Base-by-base conservation (phyloP, 2,797 vertebrate genomes). In the Myripristis murdjan region DNA sequence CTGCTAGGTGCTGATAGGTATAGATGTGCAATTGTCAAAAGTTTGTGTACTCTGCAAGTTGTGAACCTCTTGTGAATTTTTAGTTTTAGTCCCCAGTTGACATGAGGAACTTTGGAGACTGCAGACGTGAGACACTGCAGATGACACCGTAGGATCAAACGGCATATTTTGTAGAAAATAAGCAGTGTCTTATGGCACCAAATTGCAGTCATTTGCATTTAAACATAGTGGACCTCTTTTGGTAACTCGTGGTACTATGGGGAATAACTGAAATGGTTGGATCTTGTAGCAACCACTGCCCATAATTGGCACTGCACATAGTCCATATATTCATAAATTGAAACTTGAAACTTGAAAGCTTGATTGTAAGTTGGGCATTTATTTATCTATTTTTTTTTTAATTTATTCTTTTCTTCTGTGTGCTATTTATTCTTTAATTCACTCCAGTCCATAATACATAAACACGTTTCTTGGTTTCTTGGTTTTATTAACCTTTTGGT, bases 21-120 rank as follows among this genome's bases (percentile, higher is more conserved):
- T 64, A 37, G 6, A 54, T 56, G 15, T 80, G 16, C 65, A 51
- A 73, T 58, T 49, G 47, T 59, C 41, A 47, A 64, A 71, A 39
- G 18, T 53, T 68, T 64, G 48, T 20, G 4, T 48, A 2, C 16
- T 43, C 5, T 43, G 4, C 5, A 31, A 51, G 18, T 35, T 68
- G 23, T 41, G n/a, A n/a, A n/a, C n/a, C 16, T 46, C 5, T 35
- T 56, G 4, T 26, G 22, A 46, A 5, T 55, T 64, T 47, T 2
- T 0, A 14, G 3, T 64, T 60, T 47, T 14, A 48, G 23, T 39
- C 10, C 43, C 41, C 5, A 23, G 22, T 15, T 49, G 51, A 64
- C 39, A 37, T n/a, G 41, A 5, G n/a, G n/a, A 43, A 43, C 41
- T 15, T 43, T 43, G 4, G 14, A 43, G 41, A 43, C 16, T 15